Evolutionary conservation across 2,888 invertebrate species (phyloP).

Genomic region (Tridacna crocea): DNA sequence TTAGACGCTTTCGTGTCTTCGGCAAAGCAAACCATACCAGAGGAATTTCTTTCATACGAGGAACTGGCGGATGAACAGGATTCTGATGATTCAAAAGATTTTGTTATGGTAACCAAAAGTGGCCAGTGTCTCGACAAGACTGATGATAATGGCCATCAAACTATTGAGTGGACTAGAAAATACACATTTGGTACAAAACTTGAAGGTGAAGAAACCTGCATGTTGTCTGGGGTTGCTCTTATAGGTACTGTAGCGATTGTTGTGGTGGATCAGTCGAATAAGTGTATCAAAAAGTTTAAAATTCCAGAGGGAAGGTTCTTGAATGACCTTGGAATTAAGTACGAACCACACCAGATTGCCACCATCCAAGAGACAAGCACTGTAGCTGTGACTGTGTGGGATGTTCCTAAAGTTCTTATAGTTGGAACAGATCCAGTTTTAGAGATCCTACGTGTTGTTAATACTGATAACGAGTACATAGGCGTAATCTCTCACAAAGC

Average conservation of each 20-base stretch:
- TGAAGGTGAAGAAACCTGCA: constrained; percentile 43
- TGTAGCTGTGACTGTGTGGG: constrained; percentile 57
- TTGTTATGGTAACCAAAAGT: constrained; percentile 50
- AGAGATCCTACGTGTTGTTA: constrained; percentile 26
- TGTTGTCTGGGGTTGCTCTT: constrained; percentile 54
- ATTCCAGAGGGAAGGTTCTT: constrained; percentile 57
- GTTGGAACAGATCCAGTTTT: constrained; percentile 51
- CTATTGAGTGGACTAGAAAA: constrained; percentile 30
- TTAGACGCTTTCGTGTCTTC: constrained; percentile 50
- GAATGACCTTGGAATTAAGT: constrained; percentile 34
- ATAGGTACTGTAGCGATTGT: constrained; percentile 50
- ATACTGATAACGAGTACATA: constrained; percentile 54
- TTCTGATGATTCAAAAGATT: constrained; percentile 41
- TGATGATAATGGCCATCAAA: constrained; percentile 33
- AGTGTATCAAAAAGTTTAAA: constrained; percentile 59
- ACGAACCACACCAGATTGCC: constrained; percentile 58
- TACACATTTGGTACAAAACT: constrained; percentile 50
- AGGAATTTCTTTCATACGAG: constrained; percentile 35
- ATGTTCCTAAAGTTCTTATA: constrained; percentile 45
- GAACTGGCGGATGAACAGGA: constrained; percentile 34
- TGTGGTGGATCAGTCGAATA: constrained; percentile 55
- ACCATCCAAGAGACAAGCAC: constrained; percentile 47
- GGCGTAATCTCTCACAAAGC: constrained; percentile 49
- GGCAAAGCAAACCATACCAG: constrained; percentile 37
- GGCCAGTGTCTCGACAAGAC: constrained; percentile 43